Conservation (phyloP, 2,113 vertebrate species). For the Rutilus rutilus region DNA sequence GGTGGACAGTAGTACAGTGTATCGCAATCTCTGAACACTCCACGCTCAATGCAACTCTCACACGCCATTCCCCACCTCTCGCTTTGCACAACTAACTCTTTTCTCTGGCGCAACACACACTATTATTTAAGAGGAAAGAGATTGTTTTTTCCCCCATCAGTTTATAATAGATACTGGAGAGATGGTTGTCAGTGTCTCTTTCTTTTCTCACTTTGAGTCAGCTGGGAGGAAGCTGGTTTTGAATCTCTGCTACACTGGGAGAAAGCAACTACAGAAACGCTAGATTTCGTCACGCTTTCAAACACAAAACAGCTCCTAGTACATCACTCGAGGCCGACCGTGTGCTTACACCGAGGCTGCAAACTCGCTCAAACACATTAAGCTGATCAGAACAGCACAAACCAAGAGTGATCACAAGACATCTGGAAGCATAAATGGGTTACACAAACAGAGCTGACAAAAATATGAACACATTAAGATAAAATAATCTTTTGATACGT, state of each 20-base stretch:
- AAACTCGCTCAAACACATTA: background rate
- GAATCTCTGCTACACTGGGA: slow-evolving; percentile 60
- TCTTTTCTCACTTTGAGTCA: slow-evolving; percentile 32
- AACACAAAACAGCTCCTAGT: slow-evolving; percentile 45
- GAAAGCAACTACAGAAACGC: background rate
- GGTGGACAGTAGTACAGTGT: slow-evolving; percentile 23
- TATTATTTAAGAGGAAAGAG: slow-evolving; percentile 44
- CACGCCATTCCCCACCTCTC: background rate
- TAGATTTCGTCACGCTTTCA: slow-evolving; percentile 40
- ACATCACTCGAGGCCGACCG: background rate
- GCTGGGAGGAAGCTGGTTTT: slow-evolving; percentile 58
- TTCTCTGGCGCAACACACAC: slow-evolving; percentile 7
- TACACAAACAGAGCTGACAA: background rate
- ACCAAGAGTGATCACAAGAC: background rate
- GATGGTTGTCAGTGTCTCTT: slow-evolving; percentile 35
- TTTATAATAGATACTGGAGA: slow-evolving; percentile 40
- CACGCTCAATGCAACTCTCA: background rate
- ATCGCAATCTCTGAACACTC: slow-evolving; percentile 15
- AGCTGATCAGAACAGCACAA: background rate
- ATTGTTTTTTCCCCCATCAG: slow-evolving; percentile 21
- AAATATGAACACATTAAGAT: background rate
- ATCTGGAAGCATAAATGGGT: background rate
- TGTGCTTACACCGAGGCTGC: background rate
- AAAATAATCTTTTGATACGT: background rate
- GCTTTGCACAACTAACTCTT: background rate